phyloP scores from a whole-genome alignment of 1,140 invertebrate species.

The Diachasmimorpha longicaudata region DNA sequence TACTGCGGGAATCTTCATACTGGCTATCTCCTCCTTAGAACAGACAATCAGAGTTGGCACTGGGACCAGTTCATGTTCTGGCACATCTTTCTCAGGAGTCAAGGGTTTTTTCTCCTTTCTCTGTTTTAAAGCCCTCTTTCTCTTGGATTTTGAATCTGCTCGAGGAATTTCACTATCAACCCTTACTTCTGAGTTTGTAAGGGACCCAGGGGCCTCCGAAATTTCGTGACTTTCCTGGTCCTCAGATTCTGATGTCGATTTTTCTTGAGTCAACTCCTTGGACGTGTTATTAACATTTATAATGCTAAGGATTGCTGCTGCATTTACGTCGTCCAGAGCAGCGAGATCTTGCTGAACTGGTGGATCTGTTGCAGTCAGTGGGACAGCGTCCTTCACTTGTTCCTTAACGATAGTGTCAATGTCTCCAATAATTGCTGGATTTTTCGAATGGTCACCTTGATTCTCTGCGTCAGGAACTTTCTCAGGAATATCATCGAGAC shows the following conservation, averaged over 20 bases:
- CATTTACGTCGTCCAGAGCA: constrained; percentile 51
- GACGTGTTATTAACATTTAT: constrained; percentile 44
- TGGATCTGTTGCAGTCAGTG: constrained; percentile 10
- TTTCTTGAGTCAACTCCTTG: constrained; percentile 4
- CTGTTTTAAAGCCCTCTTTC: background rate
- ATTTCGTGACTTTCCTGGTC: background rate
- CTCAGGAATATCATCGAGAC: too few relatives aligned
- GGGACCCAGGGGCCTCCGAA: background rate
- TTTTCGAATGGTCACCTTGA: background rate
- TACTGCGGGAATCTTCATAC: background rate
- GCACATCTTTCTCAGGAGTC: background rate
- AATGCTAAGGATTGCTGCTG: constrained; percentile 54
- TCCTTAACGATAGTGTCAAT: background rate
- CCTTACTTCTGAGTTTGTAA: constrained; percentile 34
- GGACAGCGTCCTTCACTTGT: too few relatives aligned
- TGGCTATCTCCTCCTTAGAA: constrained; percentile 42
- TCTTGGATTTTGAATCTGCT: background rate
- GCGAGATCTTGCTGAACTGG: constrained; percentile 28
- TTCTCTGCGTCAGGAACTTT: too few relatives aligned
- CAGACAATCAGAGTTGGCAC: constrained; percentile 49
- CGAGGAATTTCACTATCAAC: background rate
- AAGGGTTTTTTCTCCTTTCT: background rate
- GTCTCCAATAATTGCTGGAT: background rate
- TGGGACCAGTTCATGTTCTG: background rate
- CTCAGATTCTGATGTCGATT: background rate